Percentiles rank a stretch among this genome's conserved stretches.
Evolutionary conservation across 2,888 invertebrate species (phyloP).

Genomic region (Agriopis marginaria): DNA sequence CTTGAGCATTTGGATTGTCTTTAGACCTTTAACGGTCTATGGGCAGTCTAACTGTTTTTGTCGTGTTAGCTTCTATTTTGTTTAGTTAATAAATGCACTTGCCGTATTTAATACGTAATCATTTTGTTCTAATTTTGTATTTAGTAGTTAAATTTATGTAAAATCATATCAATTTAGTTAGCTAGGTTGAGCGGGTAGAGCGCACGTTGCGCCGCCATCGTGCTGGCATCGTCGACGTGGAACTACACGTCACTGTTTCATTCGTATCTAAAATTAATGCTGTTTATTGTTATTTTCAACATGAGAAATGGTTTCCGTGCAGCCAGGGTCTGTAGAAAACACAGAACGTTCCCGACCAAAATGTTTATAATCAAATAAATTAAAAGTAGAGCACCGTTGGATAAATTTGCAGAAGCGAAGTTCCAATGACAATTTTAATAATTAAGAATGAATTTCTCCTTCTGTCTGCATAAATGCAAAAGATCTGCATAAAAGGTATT

Average conservation of each 20-base stretch:
- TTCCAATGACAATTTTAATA: constrained; percentile 42
- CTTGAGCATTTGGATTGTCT: too few species aligned
- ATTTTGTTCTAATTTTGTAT: background rate
- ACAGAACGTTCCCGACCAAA: constrained; percentile 29
- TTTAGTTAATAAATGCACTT: too few species aligned
- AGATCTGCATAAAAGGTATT: constrained; percentile 66
- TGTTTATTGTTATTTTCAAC: constrained; percentile 42
- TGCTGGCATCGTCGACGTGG: constrained; percentile 19
- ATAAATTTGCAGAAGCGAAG: constrained; percentile 32
- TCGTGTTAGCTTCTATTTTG: too few species aligned
- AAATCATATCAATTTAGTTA: constrained; percentile 42
- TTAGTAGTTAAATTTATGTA: constrained; percentile 17
- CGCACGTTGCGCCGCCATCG: constrained; percentile 8
- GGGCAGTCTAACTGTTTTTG: too few species aligned
- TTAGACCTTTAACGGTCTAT: too few species aligned
- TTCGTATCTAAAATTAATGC: constrained; percentile 49
- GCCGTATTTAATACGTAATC: too few species aligned
- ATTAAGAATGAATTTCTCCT: constrained; percentile 43
- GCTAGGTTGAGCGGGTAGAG: constrained; percentile 9
- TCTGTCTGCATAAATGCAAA: constrained; percentile 48
- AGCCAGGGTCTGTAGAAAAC: constrained; percentile 21
- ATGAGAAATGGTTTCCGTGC: constrained; percentile 39
- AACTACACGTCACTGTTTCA: constrained; percentile 39
- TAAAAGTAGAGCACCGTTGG: constrained; percentile 21
- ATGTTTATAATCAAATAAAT: constrained; percentile 38